Evolutionary conservation across 1,140 invertebrate species (phyloP).

Genomic region (Ceratosolen fusciceps): DNA sequence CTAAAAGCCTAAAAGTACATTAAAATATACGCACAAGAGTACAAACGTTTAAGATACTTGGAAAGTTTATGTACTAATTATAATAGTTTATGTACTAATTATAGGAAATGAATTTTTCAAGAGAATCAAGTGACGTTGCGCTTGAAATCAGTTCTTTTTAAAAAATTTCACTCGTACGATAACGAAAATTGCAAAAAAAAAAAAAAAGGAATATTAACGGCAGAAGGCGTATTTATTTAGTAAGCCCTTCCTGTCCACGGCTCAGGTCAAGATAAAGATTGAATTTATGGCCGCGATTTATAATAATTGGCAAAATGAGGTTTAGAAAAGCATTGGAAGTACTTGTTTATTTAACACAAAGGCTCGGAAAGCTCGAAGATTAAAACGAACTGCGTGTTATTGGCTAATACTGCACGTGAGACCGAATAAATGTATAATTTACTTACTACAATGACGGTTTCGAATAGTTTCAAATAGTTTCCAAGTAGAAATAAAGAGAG

Average conservation of each 20-base stretch:
- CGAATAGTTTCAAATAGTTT: no score
- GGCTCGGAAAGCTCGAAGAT: constrained; percentile 13
- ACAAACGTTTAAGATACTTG: constrained; percentile 9
- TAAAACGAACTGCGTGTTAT: constrained; percentile 40
- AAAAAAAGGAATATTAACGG: not conserved
- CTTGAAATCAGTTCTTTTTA: constrained; percentile 43
- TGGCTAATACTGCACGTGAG: constrained; percentile 35
- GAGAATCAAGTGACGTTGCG: constrained; percentile 38
- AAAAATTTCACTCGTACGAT: not conserved
- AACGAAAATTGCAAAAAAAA: not conserved
- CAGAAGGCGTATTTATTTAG: no score
- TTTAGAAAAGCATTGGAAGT: constrained; percentile 11
- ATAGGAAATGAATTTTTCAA: no score
- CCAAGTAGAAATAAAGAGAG: not conserved
- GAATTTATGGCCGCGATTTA: no score
- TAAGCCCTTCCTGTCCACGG: not conserved
- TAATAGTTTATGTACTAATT: constrained; percentile 7
- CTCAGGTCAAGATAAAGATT: no score
- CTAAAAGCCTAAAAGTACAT: constrained; percentile 20
- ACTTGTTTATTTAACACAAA: constrained; percentile 31
- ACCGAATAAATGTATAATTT: constrained; percentile 7
- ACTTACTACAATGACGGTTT: not conserved
- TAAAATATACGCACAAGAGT: constrained; percentile 13
- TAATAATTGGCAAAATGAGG: constrained; percentile 1
- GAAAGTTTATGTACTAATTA: not conserved